Conservation (phyloP, 2,113 vertebrate genomes). For the Maccullochella peelii region DNA sequence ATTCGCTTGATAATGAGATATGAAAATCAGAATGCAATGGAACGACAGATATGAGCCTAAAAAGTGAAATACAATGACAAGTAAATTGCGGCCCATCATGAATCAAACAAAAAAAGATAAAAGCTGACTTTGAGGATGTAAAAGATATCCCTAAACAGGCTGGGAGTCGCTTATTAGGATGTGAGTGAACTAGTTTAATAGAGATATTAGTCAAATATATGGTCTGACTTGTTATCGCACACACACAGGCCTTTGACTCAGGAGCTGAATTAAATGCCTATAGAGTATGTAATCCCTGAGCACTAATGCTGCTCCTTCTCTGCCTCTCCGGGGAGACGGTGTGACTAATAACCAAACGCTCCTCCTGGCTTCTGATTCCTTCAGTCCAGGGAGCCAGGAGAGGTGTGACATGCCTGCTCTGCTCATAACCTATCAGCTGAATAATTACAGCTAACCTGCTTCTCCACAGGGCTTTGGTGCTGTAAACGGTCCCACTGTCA, state of each 20-base stretch:
- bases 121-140: neutral
- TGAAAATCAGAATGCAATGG: neutral
- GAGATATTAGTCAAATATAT: slow-evolving; percentile 33
- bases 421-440: slow-evolving; percentile 51
- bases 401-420: slow-evolving; percentile 43
- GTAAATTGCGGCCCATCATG: neutral
- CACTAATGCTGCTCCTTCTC: slow-evolving; percentile 33
- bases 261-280: slow-evolving; percentile 35
- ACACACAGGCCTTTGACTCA: slow-evolving; percentile 27
- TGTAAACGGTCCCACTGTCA: slow-evolving; percentile 57
- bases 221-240: slow-evolving; percentile 21
- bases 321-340: slow-evolving; percentile 13
- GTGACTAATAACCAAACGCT: slow-evolving; percentile 47
- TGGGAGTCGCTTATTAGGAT: slow-evolving; percentile 10
- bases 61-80: slow-evolving; percentile 17
- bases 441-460: slow-evolving; percentile 72
- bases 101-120: neutral
- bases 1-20: neutral
- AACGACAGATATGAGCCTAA: neutral
- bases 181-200: slow-evolving; percentile 31
- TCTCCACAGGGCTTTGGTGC: slow-evolving; percentile 59
- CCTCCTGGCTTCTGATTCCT: slow-evolving; percentile 23
- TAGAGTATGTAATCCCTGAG: slow-evolving; percentile 36
- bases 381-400: slow-evolving; percentile 38
- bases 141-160: neutral